Percentiles rank a stretch among this genome's conserved stretches.
These are phyloP conservation scores for Drosophila birchii DNA, from an alignment of 2,888 invertebrate genomes.

Conservation along the genomic window DNA sequence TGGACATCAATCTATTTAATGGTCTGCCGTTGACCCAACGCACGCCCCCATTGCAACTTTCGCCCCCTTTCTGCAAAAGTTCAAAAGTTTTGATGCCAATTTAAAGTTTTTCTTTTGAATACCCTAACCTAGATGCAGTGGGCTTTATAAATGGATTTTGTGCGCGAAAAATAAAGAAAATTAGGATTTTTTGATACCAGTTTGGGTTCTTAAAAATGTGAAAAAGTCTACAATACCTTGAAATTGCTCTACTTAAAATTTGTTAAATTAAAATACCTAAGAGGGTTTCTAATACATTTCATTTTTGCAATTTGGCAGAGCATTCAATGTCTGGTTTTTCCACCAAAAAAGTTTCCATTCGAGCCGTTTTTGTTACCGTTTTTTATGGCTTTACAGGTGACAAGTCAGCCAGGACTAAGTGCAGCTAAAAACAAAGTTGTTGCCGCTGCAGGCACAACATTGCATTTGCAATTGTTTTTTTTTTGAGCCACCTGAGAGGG, in stretches of 20 bases:
- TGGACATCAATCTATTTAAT: slow-evolving; percentile 64
- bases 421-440: slow-evolving; percentile 52
- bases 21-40: slow-evolving; percentile 39
- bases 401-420: slow-evolving; percentile 47
- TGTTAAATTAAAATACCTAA: background rate
- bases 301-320: background rate
- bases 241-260: background rate
- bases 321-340: background rate
- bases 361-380: background rate
- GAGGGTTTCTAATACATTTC: background rate
- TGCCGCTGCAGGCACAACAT: slow-evolving; percentile 44
- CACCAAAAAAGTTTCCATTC: background rate
- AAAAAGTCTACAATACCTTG: background rate
- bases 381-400: slow-evolving; percentile 52
- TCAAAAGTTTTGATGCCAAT: slow-evolving; percentile 58
- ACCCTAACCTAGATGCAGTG: slow-evolving; percentile 3
- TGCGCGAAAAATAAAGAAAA: too few relatives aligned
- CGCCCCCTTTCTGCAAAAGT: slow-evolving; percentile 24
- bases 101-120: slow-evolving; percentile 50
- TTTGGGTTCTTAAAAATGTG: too few relatives aligned
- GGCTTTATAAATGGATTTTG: background rate
- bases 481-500: slow-evolving; percentile 19
- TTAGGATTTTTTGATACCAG: background rate
- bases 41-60: background rate
- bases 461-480: slow-evolving; percentile 44